Evolutionary conservation across 2,113 vertebrate genomes (phyloP).

Genomic region (human (Homo sapiens)): GRCh38 chr17:9802501-9803000

Average conservation of each 20-base stretch:
- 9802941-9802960: not conserved
- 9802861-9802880: not conserved
- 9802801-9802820: accelerated
- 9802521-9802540: not conserved
- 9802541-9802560: not conserved
- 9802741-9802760: not conserved
- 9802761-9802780: not conserved
- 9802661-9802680: slow-evolving; percentile 86
- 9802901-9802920: not conserved
- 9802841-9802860: too few species aligned
- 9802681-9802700: slow-evolving; percentile 91
- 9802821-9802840: not conserved
- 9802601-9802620: slow-evolving; percentile 93
- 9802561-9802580: slow-evolving; percentile 87
- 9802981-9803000: not conserved
- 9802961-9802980: too few species aligned
- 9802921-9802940: not conserved
- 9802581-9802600: slow-evolving; percentile 92
- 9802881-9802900: not conserved
- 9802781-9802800: not conserved
- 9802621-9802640: slow-evolving; percentile 94
- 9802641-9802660: slow-evolving; percentile 83
- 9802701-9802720: slow-evolving; percentile 38
- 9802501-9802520: not conserved
- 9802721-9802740: not conserved